Evolutionary conservation across 1,140 invertebrate genomes (phyloP), one percentile per base, ranked within the genome.

Genomic region (Caerostris extrusa): DNA sequence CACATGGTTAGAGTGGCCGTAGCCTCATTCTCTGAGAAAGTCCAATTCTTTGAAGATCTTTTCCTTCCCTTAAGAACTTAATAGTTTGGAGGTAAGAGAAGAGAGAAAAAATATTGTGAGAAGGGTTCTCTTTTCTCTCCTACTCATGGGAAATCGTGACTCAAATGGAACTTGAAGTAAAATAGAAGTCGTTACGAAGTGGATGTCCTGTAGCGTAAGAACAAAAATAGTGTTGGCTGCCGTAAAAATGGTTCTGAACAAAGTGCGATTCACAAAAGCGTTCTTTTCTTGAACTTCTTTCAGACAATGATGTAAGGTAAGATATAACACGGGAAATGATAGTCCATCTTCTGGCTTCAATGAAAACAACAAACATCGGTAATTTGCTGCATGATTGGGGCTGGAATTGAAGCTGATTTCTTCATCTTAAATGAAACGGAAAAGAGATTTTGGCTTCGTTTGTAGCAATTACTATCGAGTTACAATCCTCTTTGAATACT

Each of bases 141-240:
- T 34, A 19, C 82, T 85, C 82, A n/a, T 85, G 82, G 82, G 82
- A 85, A 85, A 85, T 85, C 55, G 82, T 85, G 55, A 85, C 82
- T 17, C 55, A n/a, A 57, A 56, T 85, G 56, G 55, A n/a, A 85
- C 82, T n/a, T n/a, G 56, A 85, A 77, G 71, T 19, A 34, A 77
- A 77, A 19, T 19, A 77, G 50, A 77, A 85, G 82, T 85, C 82
- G 82, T 85, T 85, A 85, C 82, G 53, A 85, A 85, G 55, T 85
- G 19, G 82, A 85, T 85, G 82, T 85, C 55, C 82, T 85, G 56
- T 56, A 85, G 82, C 55, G 57, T 57, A 56, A 58, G 56, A 85
- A 58, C 5, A 85, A 58, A 55, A 85, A 58, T 19, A 56, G 56
- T n/a, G 82, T 57, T 58, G n/a, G 82, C 17, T 85, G 4, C 19